These are phyloP conservation scores for Notodonta ziczac DNA, from an alignment of 2,888 invertebrate species.

Conservation along the genomic window DNA sequence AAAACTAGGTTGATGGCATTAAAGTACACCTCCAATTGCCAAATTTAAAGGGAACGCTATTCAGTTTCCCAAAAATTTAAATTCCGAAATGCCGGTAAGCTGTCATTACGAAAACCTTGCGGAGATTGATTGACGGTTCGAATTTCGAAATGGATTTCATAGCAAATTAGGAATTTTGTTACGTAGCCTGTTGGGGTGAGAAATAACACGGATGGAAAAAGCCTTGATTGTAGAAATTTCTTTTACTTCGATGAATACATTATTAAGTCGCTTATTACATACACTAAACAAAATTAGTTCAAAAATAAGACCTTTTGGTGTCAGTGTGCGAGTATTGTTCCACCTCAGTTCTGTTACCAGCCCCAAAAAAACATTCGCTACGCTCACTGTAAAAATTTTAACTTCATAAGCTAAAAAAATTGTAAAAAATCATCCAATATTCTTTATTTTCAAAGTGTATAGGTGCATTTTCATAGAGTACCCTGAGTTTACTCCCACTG, in stretches of 20 bases:
- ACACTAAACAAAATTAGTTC: too few species aligned
- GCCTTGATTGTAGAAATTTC: too few species aligned
- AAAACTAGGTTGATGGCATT: too few species aligned
- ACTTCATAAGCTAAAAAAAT: neutral
- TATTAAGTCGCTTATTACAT: too few species aligned
- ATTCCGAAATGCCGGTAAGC: neutral
- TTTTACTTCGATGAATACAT: too few species aligned
- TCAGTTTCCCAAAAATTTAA: neutral
- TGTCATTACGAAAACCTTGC: constrained; percentile 2
- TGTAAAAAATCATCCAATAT: neutral
- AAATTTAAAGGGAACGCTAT: too few species aligned
- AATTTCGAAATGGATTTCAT: neutral
- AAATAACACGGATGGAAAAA: neutral
- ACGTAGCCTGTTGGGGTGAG: neutral
- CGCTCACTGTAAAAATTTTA: too few species aligned
- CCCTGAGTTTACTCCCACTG: neutral
- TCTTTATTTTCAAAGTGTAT: neutral
- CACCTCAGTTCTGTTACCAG: too few species aligned
- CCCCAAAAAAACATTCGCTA: too few species aligned
- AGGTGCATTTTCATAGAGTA: neutral
- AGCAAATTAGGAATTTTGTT: neutral
- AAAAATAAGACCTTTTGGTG: too few species aligned
- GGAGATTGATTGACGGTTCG: constrained; percentile 2
- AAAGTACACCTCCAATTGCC: too few species aligned
- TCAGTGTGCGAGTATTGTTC: too few species aligned